Evolutionary conservation across 1,140 invertebrate genomes (phyloP), one percentile per base, ranked within the genome.

Genomic region (Lamellibrachia luymesi): DNA sequence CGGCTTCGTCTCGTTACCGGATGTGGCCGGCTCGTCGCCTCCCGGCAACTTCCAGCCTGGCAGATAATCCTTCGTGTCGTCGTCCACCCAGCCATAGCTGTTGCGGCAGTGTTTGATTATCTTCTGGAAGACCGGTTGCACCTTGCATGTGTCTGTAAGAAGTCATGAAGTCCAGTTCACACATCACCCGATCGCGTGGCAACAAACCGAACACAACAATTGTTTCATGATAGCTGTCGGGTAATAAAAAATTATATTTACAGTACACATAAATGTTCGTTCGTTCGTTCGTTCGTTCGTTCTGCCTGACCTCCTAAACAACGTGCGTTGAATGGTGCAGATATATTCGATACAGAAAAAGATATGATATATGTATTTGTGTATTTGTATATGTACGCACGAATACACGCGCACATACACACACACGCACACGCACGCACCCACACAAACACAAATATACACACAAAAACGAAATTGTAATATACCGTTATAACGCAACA

Each of bases 21-120:
- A n/a, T 10, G 64, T 52, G 13, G 27, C 10, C 51, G 91, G 38
- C 51, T 22, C 13, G 1, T 80, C 64, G 64, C 4, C 64, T 6
- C 64, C 64, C 10, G 92, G 92, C 52, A 92, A 5, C 51, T 51
- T 17, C 96, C 96, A 96, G 49, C 94, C 93, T 6, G 95, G 95
- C n/a, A 95, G 92, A 90, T 96, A 96, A 22, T 94, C 93, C 92
- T 95, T 95, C 0, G 96, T 95, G 93, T 96, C 96, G 93, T 96
- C 96, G 92, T 96, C 95, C 0, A 94, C 93, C 96, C 96, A 96
- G 93, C 95, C 94, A 93, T 96, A 96, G 10, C 95, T 94, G 93
- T 95, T 94, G 25, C 95, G 95, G 93, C 96, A 96, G 92, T 96
- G 95, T 10, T 95, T 93, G 38, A 96, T 95, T 1, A 96, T 5